phyloP scores from a whole-genome alignment of 2,113 vertebrate genomes.

The Corydoras sp. region DNA sequence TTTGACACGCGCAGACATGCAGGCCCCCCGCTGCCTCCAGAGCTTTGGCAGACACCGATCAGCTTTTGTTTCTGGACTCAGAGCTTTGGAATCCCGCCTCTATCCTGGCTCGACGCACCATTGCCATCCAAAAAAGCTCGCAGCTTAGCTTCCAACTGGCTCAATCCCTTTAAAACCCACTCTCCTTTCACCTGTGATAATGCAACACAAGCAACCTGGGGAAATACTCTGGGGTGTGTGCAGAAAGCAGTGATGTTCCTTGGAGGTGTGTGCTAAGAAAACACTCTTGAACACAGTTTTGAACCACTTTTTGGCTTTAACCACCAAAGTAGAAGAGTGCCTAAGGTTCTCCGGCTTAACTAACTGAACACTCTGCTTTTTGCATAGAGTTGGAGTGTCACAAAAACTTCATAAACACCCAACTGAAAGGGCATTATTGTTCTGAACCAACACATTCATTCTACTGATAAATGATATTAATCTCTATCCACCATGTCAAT shows the following conservation, averaged over 20 bases:
- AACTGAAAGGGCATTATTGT: not conserved
- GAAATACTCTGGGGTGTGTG: constrained; percentile 31
- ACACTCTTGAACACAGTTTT: constrained; percentile 1
- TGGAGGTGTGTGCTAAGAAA: not conserved
- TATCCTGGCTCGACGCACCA: constrained; percentile 34
- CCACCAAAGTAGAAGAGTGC: too few species aligned
- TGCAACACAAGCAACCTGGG: constrained; percentile 6
- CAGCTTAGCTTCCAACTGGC: constrained; percentile 33
- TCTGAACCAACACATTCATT: constrained; percentile 14
- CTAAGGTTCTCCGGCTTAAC: too few species aligned
- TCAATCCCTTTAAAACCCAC: constrained; percentile 16
- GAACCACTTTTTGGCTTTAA: not conserved
- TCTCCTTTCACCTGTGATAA: constrained; percentile 42
- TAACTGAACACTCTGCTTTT: constrained; percentile 1
- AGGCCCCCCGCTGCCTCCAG: constrained; percentile 33
- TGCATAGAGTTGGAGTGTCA: not conserved
- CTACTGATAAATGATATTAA: not conserved
- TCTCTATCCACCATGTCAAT: too few species aligned
- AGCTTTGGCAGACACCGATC: constrained; percentile 53
- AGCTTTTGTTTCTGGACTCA: constrained; percentile 49
- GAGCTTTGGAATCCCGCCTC: constrained; percentile 44
- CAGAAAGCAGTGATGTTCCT: constrained; percentile 4
- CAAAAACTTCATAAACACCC: too few species aligned
- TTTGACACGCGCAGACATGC: constrained; percentile 53
- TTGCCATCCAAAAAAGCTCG: constrained; percentile 30